These are phyloP conservation scores for Stenurella melanura DNA, from an alignment of 2,888 invertebrate genomes.

Conservation along the genomic window DNA sequence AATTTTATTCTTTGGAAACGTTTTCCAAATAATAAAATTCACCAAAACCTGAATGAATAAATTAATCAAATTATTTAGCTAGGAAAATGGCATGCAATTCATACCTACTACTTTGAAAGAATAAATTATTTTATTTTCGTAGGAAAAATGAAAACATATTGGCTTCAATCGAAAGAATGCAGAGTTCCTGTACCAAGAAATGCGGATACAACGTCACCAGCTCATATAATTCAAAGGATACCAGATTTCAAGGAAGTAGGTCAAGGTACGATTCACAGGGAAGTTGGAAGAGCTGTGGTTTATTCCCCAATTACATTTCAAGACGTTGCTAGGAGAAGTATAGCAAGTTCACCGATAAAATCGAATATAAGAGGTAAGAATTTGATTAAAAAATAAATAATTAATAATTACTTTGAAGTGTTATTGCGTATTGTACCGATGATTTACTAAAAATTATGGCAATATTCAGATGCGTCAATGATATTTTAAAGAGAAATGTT, in stretches of 20 bases:
- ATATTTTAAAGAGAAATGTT: too few relatives aligned
- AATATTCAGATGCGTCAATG: too few relatives aligned
- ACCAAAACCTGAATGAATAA: too few relatives aligned
- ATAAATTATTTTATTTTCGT: conserved; percentile 44
- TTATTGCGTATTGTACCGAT: too few relatives aligned
- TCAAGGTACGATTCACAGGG: conserved; percentile 25
- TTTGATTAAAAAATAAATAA: neutral
- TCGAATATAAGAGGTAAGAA: conserved; percentile 70
- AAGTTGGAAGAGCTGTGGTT: conserved; percentile 75
- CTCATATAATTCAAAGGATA: conserved; percentile 40
- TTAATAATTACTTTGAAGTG: too few relatives aligned
- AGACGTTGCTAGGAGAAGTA: conserved; percentile 86
- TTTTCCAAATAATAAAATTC: too few relatives aligned
- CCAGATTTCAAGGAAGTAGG: conserved; percentile 33
- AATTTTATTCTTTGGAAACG: too few relatives aligned
- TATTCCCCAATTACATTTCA: conserved; percentile 91
- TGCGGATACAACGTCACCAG: conserved; percentile 41
- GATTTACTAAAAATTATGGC: too few relatives aligned
- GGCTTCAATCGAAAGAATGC: conserved; percentile 85
- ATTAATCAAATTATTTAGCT: too few relatives aligned
- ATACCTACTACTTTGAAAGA: too few relatives aligned
- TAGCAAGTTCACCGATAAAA: conserved; percentile 84
- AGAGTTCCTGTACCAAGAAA: conserved; percentile 75
- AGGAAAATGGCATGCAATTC: too few relatives aligned
- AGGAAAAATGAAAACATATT: conserved; percentile 92